Evolutionary conservation across 2,797 vertebrate genomes (phyloP).

Genomic region (Myotis pilosus): DNA sequence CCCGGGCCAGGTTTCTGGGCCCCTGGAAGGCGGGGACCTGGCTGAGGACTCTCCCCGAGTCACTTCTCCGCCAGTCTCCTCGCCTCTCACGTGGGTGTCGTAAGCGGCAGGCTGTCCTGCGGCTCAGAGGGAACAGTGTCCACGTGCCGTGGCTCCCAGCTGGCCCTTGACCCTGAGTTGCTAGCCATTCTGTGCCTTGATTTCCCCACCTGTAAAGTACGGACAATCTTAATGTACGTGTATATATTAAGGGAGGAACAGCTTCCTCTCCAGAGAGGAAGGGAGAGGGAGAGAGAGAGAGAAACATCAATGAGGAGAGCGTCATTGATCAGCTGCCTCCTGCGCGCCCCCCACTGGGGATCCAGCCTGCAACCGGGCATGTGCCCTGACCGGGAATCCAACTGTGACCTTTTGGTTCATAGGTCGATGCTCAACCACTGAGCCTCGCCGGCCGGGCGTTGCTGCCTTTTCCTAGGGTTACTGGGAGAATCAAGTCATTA

Average conservation of each 20-base stretch:
- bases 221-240: not conserved
- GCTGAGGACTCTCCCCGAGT: not conserved
- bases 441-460: too few relatives aligned
- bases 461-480: rapidly evolving
- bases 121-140: not conserved
- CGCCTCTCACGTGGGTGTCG: rapidly evolving
- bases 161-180: not conserved
- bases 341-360: too few relatives aligned
- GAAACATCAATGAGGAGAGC: too few relatives aligned
- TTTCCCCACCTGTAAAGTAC: not conserved
- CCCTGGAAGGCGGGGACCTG: not conserved
- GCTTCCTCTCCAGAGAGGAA: too few relatives aligned
- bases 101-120: not conserved
- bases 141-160: rapidly evolving
- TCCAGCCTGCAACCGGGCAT: too few relatives aligned
- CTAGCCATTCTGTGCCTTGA: not conserved
- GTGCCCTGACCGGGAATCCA: too few relatives aligned
- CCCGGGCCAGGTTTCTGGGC: not conserved
- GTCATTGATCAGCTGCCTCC: too few relatives aligned
- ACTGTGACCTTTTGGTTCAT: too few relatives aligned
- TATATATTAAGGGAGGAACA: too few relatives aligned
- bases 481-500: rapidly evolving
- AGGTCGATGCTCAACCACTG: too few relatives aligned
- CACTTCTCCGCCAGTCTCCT: rapidly evolving
- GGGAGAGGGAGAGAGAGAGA: too few relatives aligned